A percentile compares a stretch with the other conserved stretches of the same genome.
Conservation (phyloP, 2,888 invertebrate species). For the Lasioglossum oenotherae region DNA sequence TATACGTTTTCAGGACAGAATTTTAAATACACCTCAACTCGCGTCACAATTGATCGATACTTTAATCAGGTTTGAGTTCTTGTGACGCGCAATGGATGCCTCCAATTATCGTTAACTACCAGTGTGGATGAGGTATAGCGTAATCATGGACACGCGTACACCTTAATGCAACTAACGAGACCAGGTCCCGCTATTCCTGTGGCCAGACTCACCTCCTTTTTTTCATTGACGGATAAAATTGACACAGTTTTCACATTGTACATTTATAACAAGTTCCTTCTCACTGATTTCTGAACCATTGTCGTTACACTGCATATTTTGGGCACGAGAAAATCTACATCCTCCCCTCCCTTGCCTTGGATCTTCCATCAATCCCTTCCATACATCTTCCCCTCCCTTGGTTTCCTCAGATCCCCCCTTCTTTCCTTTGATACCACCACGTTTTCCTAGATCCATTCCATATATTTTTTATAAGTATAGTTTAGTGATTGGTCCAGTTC, state of each 20-base stretch:
- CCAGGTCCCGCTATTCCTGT: constrained; percentile 31
- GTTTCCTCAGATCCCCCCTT: background rate
- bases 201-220: constrained; percentile 21
- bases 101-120: constrained; percentile 82
- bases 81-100: constrained; percentile 78
- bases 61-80: constrained; percentile 58
- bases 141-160: constrained; percentile 67
- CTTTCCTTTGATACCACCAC: no score
- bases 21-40: background rate
- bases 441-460: no score
- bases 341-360: background rate
- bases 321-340: background rate
- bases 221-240: constrained; percentile 41
- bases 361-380: no score
- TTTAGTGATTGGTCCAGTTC: background rate
- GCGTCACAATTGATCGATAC: constrained; percentile 69
- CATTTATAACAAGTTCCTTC: constrained; percentile 11
- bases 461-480: background rate
- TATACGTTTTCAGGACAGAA: background rate
- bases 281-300: constrained; percentile 25
- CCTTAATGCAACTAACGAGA: constrained; percentile 61
- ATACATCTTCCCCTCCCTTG: background rate
- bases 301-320: background rate
- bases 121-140: constrained; percentile 76
- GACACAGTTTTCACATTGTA: constrained; percentile 1